Conservation (phyloP, 2,888 invertebrate genomes). For the Augochlorella aurata region DNA sequence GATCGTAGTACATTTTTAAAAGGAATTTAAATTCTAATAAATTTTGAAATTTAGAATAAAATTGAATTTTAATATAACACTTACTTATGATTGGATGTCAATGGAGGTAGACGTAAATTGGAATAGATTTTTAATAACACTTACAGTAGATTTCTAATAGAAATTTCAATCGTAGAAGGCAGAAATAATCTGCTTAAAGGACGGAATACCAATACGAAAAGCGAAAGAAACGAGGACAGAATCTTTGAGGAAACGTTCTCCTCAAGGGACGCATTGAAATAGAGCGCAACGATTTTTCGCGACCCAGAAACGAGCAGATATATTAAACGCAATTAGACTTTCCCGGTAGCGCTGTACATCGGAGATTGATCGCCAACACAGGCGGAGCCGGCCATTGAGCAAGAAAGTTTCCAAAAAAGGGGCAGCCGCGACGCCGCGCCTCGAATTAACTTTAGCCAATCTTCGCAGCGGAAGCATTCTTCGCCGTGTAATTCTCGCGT, state of each 20-base stretch:
- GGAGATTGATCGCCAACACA: background rate
- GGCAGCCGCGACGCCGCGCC: background rate
- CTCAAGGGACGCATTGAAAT: background rate
- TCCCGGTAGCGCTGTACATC: background rate
- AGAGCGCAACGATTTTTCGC: background rate
- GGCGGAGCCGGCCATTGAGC: background rate
- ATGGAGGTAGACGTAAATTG: too few relatives aligned
- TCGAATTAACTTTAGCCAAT: slow-evolving; percentile 46
- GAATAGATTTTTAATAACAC: too few relatives aligned
- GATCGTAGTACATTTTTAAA: too few relatives aligned
- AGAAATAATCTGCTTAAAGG: background rate
- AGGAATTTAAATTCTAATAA: too few relatives aligned
- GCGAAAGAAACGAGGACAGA: background rate
- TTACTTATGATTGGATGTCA: too few relatives aligned
- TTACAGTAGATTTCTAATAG: too few relatives aligned
- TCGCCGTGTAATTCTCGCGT: slow-evolving; percentile 12
- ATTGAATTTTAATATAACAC: too few relatives aligned
- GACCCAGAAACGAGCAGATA: background rate
- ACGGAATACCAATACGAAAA: background rate
- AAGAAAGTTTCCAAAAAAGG: slow-evolving; percentile 7
- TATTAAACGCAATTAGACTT: background rate
- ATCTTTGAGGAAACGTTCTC: background rate
- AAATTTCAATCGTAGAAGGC: too few relatives aligned
- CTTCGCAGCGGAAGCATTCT: slow-evolving; percentile 27
- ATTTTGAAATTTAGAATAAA: too few relatives aligned